These are phyloP conservation scores for Bubo bubo DNA, from an alignment of 2,113 vertebrate species.

Conservation along the genomic window DNA sequence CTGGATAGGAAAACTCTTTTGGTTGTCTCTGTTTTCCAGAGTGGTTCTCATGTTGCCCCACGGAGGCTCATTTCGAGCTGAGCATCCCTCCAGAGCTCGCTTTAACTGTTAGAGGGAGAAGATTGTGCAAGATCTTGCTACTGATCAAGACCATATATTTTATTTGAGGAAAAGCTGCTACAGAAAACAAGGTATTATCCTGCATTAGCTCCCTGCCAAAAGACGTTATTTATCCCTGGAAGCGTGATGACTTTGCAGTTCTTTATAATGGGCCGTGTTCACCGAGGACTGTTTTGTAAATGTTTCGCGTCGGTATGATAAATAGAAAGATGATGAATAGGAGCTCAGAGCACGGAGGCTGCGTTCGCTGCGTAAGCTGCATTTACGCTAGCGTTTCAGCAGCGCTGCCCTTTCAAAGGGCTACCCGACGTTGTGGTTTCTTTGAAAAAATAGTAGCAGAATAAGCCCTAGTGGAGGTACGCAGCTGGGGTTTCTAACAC, in stretches of 20 bases:
- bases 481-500: background rate
- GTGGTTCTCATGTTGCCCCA: accelerated
- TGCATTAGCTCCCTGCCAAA: background rate
- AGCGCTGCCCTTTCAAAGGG: background rate
- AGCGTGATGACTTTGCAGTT: background rate
- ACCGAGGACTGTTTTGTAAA: background rate
- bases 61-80: background rate
- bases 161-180: background rate
- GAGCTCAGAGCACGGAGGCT: background rate
- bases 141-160: background rate
- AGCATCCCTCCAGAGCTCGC: background rate
- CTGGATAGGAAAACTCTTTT: background rate
- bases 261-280: background rate
- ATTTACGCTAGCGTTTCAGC: background rate
- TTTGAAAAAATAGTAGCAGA: background rate
- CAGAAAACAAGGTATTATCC: background rate
- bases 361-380: background rate
- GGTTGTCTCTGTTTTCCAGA: background rate
- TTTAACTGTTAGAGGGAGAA: background rate
- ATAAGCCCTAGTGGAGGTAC: background rate
- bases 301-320: background rate
- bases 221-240: background rate
- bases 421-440: too few relatives aligned
- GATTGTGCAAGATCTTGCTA: too few relatives aligned
- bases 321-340: background rate